Conservation (phyloP, 2,113 vertebrate genomes). For the Globicephala melas region DNA sequence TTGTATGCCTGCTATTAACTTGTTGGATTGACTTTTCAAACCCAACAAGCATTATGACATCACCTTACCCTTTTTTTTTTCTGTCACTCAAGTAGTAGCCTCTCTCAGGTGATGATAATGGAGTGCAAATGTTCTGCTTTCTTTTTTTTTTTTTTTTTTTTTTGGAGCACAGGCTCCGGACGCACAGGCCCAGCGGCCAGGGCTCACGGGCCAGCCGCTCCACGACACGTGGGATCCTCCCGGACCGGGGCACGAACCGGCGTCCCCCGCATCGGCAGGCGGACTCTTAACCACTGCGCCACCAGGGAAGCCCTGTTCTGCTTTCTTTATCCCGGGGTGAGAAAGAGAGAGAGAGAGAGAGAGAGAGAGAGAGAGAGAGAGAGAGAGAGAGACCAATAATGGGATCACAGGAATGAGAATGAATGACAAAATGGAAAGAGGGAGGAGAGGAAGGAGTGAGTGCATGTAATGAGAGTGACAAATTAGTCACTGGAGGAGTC, state of each 20-base stretch:
- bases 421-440: neutral
- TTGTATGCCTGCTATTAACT: constrained; percentile 7
- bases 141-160: neutral
- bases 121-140: neutral
- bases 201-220: too few relatives aligned
- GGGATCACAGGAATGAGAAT: neutral
- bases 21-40: constrained; percentile 55
- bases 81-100: neutral
- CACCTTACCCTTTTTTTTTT: neutral
- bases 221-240: too few relatives aligned
- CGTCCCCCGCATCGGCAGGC: too few relatives aligned
- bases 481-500: constrained; percentile 54
- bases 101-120: constrained; percentile 22
- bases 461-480: constrained; percentile 42
- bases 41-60: neutral
- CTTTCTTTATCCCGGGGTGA: neutral
- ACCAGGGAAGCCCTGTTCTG: neutral
- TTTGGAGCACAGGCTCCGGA: too few relatives aligned
- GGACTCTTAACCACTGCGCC: too few relatives aligned
- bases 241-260: too few relatives aligned
- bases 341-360: too few relatives aligned
- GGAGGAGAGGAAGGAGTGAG: neutral
- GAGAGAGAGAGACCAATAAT: neutral
- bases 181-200: too few relatives aligned
- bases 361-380: neutral